These are phyloP conservation scores for Montipora sp. DNA, from an alignment of 64 coral and sea anemone species.

Conservation along the genomic window DNA sequence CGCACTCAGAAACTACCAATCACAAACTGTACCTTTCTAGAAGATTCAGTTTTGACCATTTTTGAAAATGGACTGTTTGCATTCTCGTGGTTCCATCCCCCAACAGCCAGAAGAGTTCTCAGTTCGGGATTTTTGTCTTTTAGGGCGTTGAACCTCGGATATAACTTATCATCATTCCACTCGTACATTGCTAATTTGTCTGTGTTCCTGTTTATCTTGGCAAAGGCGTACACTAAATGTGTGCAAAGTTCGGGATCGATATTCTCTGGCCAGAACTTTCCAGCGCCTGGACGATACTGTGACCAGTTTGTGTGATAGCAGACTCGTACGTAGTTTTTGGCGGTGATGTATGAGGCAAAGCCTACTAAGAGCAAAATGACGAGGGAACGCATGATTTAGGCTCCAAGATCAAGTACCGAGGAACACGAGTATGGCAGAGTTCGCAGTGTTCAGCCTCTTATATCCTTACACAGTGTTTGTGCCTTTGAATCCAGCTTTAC, in stretches of 20 bases:
- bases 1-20: no score
- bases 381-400: neutral
- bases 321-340: constrained; percentile 63
- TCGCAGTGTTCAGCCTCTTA: neutral
- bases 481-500: neutral
- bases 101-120: constrained; percentile 57
- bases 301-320: constrained; percentile 82
- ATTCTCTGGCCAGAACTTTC: constrained; percentile 68
- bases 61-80: constrained; percentile 59
- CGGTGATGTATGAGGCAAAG: constrained; percentile 43
- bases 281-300: constrained; percentile 58
- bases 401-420: neutral
- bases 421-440: no score
- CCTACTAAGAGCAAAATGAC: constrained; percentile 38
- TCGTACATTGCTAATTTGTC: constrained; percentile 71
- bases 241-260: constrained; percentile 67
- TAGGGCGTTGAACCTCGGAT: constrained; percentile 67
- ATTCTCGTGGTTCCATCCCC: constrained; percentile 81
- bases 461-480: neutral
- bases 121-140: constrained; percentile 49
- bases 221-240: constrained; percentile 73
- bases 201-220: constrained; percentile 65
- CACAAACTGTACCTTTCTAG: constrained; percentile 56
- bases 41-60: constrained; percentile 71
- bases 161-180: constrained; percentile 83